These are phyloP conservation scores for Cynocephalus volans DNA, from an alignment of 2,113 vertebrate genomes.

Conservation along the genomic window DNA sequence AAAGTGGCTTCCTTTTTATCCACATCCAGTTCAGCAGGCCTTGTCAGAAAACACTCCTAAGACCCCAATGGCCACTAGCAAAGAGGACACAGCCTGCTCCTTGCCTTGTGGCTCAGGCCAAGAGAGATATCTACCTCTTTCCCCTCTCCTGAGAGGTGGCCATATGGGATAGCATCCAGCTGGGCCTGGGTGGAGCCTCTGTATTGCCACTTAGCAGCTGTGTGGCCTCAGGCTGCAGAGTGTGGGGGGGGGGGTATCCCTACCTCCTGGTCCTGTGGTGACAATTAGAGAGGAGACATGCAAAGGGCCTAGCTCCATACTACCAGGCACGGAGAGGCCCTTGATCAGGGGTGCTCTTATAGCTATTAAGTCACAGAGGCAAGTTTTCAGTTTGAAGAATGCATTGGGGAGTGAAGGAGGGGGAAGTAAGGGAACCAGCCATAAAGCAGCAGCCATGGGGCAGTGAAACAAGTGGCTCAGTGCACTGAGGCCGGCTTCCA, in stretches of 20 bases:
- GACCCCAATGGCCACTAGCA: background rate
- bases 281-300: background rate
- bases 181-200: background rate
- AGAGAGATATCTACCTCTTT: background rate
- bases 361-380: background rate
- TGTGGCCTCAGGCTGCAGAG: background rate
- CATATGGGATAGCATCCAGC: background rate
- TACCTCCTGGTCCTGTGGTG: background rate
- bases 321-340: background rate
- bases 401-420: rapidly evolving
- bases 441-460: rapidly evolving
- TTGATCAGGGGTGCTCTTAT: background rate
- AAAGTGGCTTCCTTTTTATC: constrained; percentile 10
- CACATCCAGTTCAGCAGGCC: background rate
- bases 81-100: background rate
- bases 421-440: background rate
- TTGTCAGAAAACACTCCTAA: background rate
- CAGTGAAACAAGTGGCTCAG: background rate
- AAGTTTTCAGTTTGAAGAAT: background rate
- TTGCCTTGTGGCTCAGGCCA: background rate
- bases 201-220: background rate
- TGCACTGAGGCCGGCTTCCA: background rate
- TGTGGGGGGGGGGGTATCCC: background rate
- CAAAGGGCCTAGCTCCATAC: rapidly evolving
- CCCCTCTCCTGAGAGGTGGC: background rate